A percentile compares a stretch with the other conserved stretches of the same genome.
Conservation (phyloP, 2,113 vertebrate genomes). For the Trematocara unimaculatum region DNA sequence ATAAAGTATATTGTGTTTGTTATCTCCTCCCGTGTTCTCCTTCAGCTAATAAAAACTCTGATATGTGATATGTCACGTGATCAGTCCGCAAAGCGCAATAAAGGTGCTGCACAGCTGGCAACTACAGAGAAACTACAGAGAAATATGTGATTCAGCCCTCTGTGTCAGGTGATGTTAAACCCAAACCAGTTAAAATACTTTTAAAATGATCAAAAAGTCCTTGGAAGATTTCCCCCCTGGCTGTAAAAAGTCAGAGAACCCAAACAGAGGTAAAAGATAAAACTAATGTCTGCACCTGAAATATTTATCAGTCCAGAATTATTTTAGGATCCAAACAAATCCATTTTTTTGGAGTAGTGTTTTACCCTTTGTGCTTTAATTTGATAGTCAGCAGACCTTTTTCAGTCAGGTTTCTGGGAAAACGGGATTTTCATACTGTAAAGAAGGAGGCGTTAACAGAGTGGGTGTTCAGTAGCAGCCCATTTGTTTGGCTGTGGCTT, state of each 20-base stretch:
- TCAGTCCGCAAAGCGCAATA: no score
- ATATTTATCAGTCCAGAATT: neutral
- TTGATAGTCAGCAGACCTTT: neutral
- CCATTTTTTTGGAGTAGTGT: neutral
- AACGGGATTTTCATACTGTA: neutral
- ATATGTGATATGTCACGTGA: fast-evolving
- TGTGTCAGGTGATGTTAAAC: fast-evolving
- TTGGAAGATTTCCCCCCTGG: neutral
- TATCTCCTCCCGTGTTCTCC: neutral
- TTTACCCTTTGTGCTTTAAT: neutral
- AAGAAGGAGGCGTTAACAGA: neutral
- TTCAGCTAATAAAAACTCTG: neutral
- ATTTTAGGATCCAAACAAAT: neutral
- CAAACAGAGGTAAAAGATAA: neutral
- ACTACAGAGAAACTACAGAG: neutral
- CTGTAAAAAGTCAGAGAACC: neutral
- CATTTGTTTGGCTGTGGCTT: constrained; percentile 5
- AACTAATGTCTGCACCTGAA: neutral
- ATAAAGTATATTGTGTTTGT: fast-evolving
- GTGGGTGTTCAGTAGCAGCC: neutral
- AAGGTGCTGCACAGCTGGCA: neutral
- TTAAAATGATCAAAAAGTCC: neutral
- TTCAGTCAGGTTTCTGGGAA: neutral
- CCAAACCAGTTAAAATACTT: neutral
- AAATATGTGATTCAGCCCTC: neutral